Evolutionary conservation across 2,113 vertebrate species (phyloP), one percentile per base, ranked within the genome.

Genomic region (Rhagologus leucostigma): DNA sequence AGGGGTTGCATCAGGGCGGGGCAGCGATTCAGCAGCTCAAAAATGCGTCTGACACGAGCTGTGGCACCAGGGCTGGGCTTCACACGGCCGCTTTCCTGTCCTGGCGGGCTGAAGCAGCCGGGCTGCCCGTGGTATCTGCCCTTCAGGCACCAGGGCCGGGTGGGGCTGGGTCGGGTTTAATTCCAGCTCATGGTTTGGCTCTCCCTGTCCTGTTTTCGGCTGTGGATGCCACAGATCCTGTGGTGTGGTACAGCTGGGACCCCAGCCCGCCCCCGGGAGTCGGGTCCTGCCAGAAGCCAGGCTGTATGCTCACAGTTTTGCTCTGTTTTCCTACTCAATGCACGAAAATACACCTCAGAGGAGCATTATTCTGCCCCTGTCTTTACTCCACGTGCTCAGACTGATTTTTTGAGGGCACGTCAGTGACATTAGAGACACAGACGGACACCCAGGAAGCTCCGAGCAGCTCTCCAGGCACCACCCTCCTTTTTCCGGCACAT

Each of bases 41-140:
- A 90, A 73, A 22, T 6, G 16, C 7, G 0, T 11, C 18, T 4
- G 1, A 14, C 4, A 1, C 21, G 7, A 49, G 1, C 7, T 49
- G 50, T 5, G n/a, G 65, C 29, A 41, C 19, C 60, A 10, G 13
- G 32, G 41, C 37, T 63, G 41, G 21, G 21, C 49, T 53, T 41
- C n/a, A 1, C 17, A 2, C 0, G 1, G 14, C 24, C 41, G 63
- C 2, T 0, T 63, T 37, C 1, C 3, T 35, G 35, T 23, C 42
- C 26, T 7, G 47, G 3, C 19, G 64, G 27, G 30, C 11, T 7
- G n/a, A 70, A 83, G 11, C 41, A 70, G 27, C 56, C 0, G 2
- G 27, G 49, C 20, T 33, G 39, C 27, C 42, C 9, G 71, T 33
- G 68, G 8, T 49, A 11, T 29, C 22, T 50, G 42, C 15, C 50